Base-by-base conservation (phyloP, 2,797 vertebrate species). In the Chelonia mydas region DNA sequence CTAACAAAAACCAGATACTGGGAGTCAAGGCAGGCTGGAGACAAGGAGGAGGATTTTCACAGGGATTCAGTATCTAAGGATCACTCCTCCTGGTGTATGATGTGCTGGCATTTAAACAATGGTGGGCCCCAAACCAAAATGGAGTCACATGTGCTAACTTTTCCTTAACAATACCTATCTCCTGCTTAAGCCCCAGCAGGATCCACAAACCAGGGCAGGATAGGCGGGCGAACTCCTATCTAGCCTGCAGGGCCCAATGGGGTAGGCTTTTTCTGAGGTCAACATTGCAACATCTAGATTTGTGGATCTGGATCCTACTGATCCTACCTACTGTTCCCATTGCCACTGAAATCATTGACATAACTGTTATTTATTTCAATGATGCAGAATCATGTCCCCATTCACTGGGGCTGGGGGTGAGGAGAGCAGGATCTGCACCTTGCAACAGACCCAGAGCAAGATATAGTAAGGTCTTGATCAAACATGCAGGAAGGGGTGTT, bases 331-430 rank as follows among this genome's bases (percentile, higher is more conserved):
- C 41, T 7, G 7, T 0, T 50, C 10, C 19, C 84, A 47, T 7
- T 27, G 50, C 28, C 23, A 57, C 17, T 31, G 5, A 5, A 15
- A 45, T 47, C 49, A n/a, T 49, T 92, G 23, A 2, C 90, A 78
- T 27, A 76, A 27, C 12, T 6, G 6, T 1, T 13, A n/a, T 3
- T 7, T 50, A 68, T 76, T 89, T 49, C n/a, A 83, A 8, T 74
- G 85, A 23, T 78, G 11, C 19, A 27, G 61, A 7, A 9, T 54
- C 15, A 7, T 59, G 89, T 51, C 61, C 17, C 15, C 68, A 0
- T 19, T 90, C 17, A 53, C 23, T 41, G 0, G 0, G 74, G 1
- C 3, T 85, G 51, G 33, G 65, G 37, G 83, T 3, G 27, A 76
- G 49, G 15, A 90, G 33, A 54, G 16, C 23, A 89, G 72, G 11